Evolutionary conservation across 1,140 invertebrate genomes (phyloP), one percentile per base, ranked within the genome.

Genomic region (Formica exsecta): DNA sequence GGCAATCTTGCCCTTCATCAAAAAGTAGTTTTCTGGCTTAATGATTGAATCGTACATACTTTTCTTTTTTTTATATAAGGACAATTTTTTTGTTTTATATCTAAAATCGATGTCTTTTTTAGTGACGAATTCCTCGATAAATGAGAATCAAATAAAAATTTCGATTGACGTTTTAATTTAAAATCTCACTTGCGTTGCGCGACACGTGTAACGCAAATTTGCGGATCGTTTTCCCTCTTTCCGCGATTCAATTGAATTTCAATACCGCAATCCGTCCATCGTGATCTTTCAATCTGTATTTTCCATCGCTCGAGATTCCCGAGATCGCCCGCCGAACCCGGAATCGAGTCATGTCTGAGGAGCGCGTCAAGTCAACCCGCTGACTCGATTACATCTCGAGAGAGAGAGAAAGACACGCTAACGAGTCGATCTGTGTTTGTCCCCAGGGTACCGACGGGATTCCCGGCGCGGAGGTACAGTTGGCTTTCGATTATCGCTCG

Each of bases 381-480:
- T 81, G 85, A 89, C 71, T 86, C 84, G 65, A 83, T 89, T 89
- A 83, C 65, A 70, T 68, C 64, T 70, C 76, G 13, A 51, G 48
- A 51, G 48, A 51, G 48, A 51, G 48, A 51, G 74, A 85, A 54
- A 89, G 61, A 86, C 65, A 36, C 68, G 68, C 77, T 90, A 90
- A 90, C 86, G 76, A 77, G 38, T 62, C 86, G 80, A 87, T 90
- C 77, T 90, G 68, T 90, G 62, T 90, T 94, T 93, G 94, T 95
- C 96, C 96, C 93, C 96, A 98, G 98, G 98, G 98, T 90, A 98
- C 98, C 83, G 98, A 99, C 94, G 98, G 98, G 92, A 98, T 98
- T 93, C 98, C 98, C 92, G 98, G 98, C 92, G 96, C 97, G 96
- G 97, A 98, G 97, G 98, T 98, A 96, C 77, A 91, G 90, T 83